Evolutionary conservation across 2,888 invertebrate species (phyloP).

Genomic region (Melieria crassipennis): DNA sequence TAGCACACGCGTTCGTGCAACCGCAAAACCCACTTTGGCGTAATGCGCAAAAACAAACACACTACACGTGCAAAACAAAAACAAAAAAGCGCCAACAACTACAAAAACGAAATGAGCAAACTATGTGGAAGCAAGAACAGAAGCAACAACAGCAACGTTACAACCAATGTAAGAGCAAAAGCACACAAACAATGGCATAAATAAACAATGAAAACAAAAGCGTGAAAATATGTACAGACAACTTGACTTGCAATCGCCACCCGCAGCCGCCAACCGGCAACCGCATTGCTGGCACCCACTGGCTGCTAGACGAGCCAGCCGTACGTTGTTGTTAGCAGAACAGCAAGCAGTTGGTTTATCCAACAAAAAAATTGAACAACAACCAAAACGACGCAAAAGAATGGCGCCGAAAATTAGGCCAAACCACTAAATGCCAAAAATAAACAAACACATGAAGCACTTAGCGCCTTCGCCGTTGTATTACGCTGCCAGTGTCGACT

Average conservation of each 20-base stretch:
- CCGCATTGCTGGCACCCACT: no score
- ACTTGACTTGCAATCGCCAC: neutral
- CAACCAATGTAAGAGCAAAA: neutral
- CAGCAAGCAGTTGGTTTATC: no score
- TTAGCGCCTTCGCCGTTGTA: no score
- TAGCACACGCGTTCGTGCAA: no score
- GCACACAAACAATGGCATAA: neutral
- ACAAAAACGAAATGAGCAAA: neutral
- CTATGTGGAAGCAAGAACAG: neutral
- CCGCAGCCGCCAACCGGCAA: no score
- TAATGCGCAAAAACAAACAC: no score
- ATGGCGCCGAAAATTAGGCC: neutral
- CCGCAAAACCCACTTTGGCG: no score
- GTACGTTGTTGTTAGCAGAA: no score
- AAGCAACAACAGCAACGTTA: neutral
- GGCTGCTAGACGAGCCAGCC: no score
- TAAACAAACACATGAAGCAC: neutral
- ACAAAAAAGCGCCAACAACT: neutral
- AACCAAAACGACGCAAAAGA: neutral
- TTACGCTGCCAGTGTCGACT: no score
- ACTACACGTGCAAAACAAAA: neutral
- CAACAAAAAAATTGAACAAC: neutral
- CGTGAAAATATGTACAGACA: neutral
- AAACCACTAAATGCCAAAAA: constrained; percentile 5
- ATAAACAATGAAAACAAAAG: constrained; percentile 7